Base-by-base conservation (phyloP, 1,140 invertebrate species). In the Adelges cooleyi region DNA sequence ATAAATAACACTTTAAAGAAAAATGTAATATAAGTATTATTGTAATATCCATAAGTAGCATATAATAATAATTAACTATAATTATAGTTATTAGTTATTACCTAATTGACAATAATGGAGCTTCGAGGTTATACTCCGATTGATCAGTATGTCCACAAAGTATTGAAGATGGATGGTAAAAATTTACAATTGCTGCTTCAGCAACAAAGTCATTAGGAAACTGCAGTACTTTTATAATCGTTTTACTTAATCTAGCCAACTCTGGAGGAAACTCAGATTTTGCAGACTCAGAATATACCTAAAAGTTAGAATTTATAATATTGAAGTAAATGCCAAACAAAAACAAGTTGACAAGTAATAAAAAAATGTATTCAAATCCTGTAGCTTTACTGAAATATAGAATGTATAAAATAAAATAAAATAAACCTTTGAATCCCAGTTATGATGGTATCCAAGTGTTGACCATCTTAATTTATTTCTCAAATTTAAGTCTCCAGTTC, bases 171-270 rank as follows among this genome's bases (percentile, higher is more conserved):
- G 91, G 81, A 68, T 91, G 87, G 73, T 98, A 98, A 74, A 87
- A 96, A 77, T 98, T 97, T 0, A 96, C 80, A 70, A 98, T 96
- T 1, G 88, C 91, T 50, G 94, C 92, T 77, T 98, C 84, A 0
- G 92, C 84, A 53, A 74, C 79, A 72, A 87, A 95, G 46, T 81
- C 70, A 1, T 68, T 23, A 9, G 65, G 42, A 71, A 83, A 89
- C 3, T 82, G 83, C 49, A 89, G 72, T 23, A 73, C 71, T 46
- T 74, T 66, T 0, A 87, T 81, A 48, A 95, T 75, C 68, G 79
- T 78, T 71, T 77, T 73, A 50, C 83, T 83, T 48, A 95, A 69
- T 10, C 77, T 71, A 29, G 71, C 73, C 15, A 95, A 75, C 71
- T 93, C 89, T 42, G 69, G 22, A 2, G 91, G 91, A 75, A 95